Conservation (phyloP, 2,888 invertebrate genomes). For the Stenodema calcarata region DNA sequence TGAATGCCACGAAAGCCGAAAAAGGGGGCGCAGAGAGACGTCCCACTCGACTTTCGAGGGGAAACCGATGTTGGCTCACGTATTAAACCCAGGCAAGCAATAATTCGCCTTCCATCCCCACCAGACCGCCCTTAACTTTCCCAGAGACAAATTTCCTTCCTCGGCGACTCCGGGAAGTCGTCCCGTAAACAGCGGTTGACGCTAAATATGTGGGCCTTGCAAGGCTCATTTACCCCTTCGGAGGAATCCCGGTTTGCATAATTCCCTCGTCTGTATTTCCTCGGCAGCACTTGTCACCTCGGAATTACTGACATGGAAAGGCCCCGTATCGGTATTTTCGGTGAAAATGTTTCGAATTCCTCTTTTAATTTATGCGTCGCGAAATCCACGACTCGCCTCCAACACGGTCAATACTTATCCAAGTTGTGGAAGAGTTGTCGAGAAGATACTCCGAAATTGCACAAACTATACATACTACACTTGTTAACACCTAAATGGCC, state of each 20-base stretch:
- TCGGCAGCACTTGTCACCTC: conserved; percentile 47
- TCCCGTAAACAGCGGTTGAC: conserved; percentile 50
- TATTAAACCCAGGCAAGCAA: conserved; percentile 49
- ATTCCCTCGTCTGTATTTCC: conserved; percentile 48
- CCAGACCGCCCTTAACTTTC: not conserved
- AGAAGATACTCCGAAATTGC: too few relatives aligned
- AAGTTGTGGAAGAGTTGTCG: too few relatives aligned
- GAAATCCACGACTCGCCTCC: too few relatives aligned
- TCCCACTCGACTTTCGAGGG: not conserved
- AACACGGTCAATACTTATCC: too few relatives aligned
- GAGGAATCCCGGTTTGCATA: conserved; percentile 45
- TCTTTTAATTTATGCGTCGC: not conserved
- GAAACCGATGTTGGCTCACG: conserved; percentile 2
- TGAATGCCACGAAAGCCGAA: not conserved
- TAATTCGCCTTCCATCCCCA: conserved; percentile 19
- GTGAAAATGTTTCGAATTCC: not conserved
- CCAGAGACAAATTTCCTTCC: conserved; percentile 47
- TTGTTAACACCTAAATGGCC: too few relatives aligned
- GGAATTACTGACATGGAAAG: conserved; percentile 12
- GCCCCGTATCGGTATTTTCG: not conserved
- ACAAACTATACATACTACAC: too few relatives aligned
- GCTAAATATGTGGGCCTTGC: conserved; percentile 49
- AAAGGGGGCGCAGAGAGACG: not conserved
- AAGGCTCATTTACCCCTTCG: conserved; percentile 41
- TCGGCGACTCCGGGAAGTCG: conserved; percentile 47